phyloP scores from a whole-genome alignment of 35 echinoderm and acorn worm species.

The Strongylocentrotus purpuratus region DNA sequence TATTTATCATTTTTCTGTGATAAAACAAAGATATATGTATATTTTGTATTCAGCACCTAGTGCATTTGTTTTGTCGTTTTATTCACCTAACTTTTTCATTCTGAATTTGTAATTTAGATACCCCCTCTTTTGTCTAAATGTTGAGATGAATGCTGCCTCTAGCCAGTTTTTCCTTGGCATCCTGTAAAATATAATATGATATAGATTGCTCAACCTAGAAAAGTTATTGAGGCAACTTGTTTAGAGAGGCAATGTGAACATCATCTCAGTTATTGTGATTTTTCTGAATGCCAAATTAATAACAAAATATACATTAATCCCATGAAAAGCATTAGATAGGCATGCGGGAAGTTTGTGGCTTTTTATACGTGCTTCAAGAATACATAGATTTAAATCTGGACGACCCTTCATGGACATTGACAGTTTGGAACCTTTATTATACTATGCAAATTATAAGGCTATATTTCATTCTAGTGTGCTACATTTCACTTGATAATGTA shows the following conservation, averaged over 20 bases:
- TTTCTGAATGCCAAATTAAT: no score
- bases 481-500: neutral
- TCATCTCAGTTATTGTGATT: no score
- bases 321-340: no score
- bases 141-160: neutral
- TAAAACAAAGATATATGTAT: conserved; percentile 25
- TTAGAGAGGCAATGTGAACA: no score
- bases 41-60: conserved; percentile 36
- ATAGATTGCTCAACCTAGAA: neutral
- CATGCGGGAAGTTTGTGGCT: no score
- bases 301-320: no score
- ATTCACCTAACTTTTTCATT: neutral
- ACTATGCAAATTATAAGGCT: conserved; percentile 34
- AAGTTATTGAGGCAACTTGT: neutral
- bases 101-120: neutral
- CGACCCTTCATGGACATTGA: neutral
- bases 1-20: neutral
- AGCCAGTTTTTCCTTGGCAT: neutral
- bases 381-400: neutral
- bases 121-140: neutral
- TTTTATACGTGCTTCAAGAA: neutral
- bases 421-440: neutral
- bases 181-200: neutral
- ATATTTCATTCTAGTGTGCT: conserved; percentile 42
- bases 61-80: conserved; percentile 29